These are phyloP conservation scores for Leucopsar rothschildi DNA, from an alignment of 2,113 vertebrate species.

Conservation along the genomic window DNA sequence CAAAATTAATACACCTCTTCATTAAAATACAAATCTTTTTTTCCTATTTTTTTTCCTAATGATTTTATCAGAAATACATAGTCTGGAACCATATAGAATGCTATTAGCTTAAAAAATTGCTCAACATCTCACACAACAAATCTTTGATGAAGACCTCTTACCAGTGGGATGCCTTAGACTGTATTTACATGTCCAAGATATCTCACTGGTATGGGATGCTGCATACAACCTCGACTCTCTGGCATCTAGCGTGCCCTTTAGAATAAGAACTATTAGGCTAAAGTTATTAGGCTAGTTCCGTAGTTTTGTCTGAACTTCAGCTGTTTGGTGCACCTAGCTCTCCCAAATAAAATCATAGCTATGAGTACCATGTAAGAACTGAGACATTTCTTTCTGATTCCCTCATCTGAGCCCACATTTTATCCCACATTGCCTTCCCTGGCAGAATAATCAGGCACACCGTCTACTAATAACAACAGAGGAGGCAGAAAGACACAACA, in stretches of 20 bases:
- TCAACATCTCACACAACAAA: not conserved
- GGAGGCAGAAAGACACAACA: not conserved
- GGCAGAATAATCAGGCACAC: constrained; percentile 1
- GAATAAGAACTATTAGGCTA: not conserved
- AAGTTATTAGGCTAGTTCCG: not conserved
- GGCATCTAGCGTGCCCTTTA: not conserved
- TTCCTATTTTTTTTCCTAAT: not conserved
- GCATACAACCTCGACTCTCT: not conserved
- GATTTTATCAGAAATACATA: not conserved
- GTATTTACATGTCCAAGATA: not conserved
- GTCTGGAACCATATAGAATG: not conserved
- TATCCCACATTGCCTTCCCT: not conserved
- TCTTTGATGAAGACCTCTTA: not conserved
- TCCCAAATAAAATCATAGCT: not conserved
- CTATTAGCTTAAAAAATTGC: not conserved
- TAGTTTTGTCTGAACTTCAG: not conserved
- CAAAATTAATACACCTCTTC: not conserved
- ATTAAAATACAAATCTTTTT: not conserved
- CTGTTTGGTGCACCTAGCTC: not conserved
- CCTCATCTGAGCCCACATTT: not conserved
- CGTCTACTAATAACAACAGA: not conserved
- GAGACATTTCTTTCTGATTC: not conserved
- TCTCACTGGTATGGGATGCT: not conserved
- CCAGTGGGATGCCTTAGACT: not conserved
- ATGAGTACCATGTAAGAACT: not conserved